Conservation (phyloP, 2,797 vertebrate genomes). For the Carcharodon carcharias region DNA sequence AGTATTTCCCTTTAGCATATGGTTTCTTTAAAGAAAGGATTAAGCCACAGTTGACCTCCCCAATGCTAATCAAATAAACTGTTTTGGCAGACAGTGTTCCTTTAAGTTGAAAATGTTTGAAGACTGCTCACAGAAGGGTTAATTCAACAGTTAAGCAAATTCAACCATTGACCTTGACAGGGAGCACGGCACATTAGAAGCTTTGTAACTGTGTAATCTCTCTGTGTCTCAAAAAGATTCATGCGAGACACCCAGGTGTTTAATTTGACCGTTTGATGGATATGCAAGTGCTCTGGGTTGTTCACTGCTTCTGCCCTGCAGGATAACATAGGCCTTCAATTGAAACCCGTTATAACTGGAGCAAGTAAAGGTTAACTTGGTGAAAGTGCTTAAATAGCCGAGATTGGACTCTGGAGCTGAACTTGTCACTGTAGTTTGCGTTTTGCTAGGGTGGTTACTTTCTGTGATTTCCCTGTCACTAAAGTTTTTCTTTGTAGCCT, state of each 20-base stretch:
- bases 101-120: not conserved
- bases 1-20: not conserved
- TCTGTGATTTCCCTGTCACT: not conserved
- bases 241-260: conserved; percentile 10
- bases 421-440: not conserved
- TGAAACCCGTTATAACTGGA: not conserved
- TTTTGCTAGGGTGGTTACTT: not conserved
- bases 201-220: conserved; percentile 5
- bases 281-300: not conserved
- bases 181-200: not conserved
- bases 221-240: not conserved
- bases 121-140: not conserved
- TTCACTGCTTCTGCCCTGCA: not conserved
- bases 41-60: not conserved
- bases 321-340: not conserved
- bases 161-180: not conserved
- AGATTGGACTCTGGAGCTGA: not conserved
- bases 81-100: not conserved
- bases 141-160: not conserved
- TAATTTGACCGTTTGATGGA: not conserved
- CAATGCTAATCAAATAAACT: not conserved
- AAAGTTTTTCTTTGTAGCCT: too few relatives aligned
- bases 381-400: not conserved
- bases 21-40: not conserved
- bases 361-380: not conserved